Evolutionary conservation across 1,140 invertebrate genomes (phyloP).

Genomic region (Sesamia nonagrioides): DNA sequence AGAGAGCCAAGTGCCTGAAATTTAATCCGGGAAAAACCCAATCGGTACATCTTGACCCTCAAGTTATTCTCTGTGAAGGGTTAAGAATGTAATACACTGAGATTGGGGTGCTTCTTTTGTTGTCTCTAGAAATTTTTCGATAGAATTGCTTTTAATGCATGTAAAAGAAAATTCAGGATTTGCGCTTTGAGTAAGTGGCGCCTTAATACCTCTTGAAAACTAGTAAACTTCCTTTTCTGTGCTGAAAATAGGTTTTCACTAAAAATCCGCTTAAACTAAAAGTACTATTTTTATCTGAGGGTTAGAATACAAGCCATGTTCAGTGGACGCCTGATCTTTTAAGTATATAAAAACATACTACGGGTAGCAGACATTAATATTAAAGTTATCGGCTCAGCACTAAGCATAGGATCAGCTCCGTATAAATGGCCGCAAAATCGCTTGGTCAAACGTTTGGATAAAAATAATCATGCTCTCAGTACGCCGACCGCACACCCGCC

Average conservation of each 20-base stretch:
- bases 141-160: not conserved
- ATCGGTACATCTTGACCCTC: constrained; percentile 49
- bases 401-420: not conserved
- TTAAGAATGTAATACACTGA: constrained; percentile 34
- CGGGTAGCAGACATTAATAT: not conserved
- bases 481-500: not conserved
- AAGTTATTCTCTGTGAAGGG: constrained; percentile 23
- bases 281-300: too few relatives aligned
- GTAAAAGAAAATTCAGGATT: not conserved
- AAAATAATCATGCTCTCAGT: constrained; percentile 38
- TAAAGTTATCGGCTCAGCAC: not conserved
- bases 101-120: not conserved
- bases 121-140: not conserved
- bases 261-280: too few relatives aligned
- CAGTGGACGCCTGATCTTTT: too few relatives aligned
- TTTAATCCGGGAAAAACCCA: constrained; percentile 51
- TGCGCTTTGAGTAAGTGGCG: too few relatives aligned
- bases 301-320: too few relatives aligned
- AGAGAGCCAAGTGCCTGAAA: constrained; percentile 39
- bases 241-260: too few relatives aligned
- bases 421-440: not conserved
- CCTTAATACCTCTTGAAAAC: too few relatives aligned
- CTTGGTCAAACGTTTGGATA: not conserved
- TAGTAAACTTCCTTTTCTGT: too few relatives aligned
- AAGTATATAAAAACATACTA: not conserved